Evolutionary conservation across 2,888 invertebrate species (phyloP).

Genomic region (Leptopilina syphax): DNA sequence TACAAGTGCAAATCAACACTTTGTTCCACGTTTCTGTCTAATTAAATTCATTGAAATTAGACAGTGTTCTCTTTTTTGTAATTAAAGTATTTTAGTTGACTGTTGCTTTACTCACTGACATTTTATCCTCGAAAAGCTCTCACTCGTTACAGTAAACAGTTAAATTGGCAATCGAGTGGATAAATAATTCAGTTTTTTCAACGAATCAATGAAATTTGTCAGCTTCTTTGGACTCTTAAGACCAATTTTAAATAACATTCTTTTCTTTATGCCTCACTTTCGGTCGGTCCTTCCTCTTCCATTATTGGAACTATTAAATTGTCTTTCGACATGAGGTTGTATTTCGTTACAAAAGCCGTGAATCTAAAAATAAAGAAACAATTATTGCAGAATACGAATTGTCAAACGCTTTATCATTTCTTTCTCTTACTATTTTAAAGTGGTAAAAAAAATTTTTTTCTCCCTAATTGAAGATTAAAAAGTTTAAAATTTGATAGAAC

Average conservation of each 20-base stretch:
- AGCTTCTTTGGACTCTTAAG: constrained; percentile 36
- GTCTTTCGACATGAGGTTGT: constrained; percentile 98
- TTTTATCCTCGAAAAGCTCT: neutral
- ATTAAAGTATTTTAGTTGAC: constrained; percentile 12
- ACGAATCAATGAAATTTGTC: constrained; percentile 27
- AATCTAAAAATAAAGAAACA: constrained; percentile 80
- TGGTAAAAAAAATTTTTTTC: too few relatives aligned
- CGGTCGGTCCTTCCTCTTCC: constrained; percentile 82
- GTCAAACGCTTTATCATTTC: too few relatives aligned
- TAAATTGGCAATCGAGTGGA: constrained; percentile 8
- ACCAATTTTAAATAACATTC: neutral
- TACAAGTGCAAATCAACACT: constrained; percentile 16
- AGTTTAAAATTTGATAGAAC: too few relatives aligned
- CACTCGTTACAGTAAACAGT: constrained; percentile 22
- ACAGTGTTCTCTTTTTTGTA: neutral
- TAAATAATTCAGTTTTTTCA: neutral
- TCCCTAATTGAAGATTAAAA: too few relatives aligned
- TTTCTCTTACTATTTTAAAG: too few relatives aligned
- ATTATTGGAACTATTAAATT: constrained; percentile 98
- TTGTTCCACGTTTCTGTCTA: neutral
- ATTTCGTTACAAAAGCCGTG: constrained; percentile 98
- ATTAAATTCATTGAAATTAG: neutral
- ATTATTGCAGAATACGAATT: neutral
- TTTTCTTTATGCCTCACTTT: constrained; percentile 68
- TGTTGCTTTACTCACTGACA: constrained; percentile 29